Base-by-base conservation (phyloP, 1,140 invertebrate species). In the Tribolium madens region DNA sequence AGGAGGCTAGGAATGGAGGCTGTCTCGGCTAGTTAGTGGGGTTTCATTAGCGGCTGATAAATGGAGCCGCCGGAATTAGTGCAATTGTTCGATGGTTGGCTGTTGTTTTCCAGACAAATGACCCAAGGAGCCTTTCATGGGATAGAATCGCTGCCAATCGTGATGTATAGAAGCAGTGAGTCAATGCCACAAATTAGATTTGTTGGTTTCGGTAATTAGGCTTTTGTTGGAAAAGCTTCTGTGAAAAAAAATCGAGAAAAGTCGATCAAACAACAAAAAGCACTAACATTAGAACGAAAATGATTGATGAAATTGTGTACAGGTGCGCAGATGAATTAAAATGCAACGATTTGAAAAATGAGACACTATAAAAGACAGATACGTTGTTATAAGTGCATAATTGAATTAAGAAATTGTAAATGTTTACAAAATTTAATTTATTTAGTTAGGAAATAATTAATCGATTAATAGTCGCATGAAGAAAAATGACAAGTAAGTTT, bases 171-270 rank as follows among this genome's bases (percentile, higher is more conserved):
- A 48, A 31, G 36, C 13, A 12, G 7, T 12, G 15, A 48, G 12
- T 71, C 42, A 71, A 71, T 71, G 69, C 69, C 69, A 18, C 36
- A 33, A 47, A 71, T 71, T 71, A 71, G 69, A 71, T 71, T 71
- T 71, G 69, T 71, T 71, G 69, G 69, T 71, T 71, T 71, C 69
- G 42, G n/a, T 71, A 71, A 71, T 71, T 71, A 71, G n/a, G 9
- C 69, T 52, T 71, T 71, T 71, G 69, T 71, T 64, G 26, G 26
- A 9, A 18, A 57, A 26, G 26, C 26, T 64, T 64, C 57, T 31
- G 57, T 26, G 21, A 26, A 26, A 26, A 26, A 26, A 26, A 26
- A 4, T 26, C 21, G 21, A 26, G 21, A 26, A 26, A 26, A 26
- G 21, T 3, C 21, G 21, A 26, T 3, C 21, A 26, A 26, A 26